These are phyloP conservation scores for Chloroceryle aenea DNA, from an alignment of 2,113 vertebrate species.

Conservation along the genomic window DNA sequence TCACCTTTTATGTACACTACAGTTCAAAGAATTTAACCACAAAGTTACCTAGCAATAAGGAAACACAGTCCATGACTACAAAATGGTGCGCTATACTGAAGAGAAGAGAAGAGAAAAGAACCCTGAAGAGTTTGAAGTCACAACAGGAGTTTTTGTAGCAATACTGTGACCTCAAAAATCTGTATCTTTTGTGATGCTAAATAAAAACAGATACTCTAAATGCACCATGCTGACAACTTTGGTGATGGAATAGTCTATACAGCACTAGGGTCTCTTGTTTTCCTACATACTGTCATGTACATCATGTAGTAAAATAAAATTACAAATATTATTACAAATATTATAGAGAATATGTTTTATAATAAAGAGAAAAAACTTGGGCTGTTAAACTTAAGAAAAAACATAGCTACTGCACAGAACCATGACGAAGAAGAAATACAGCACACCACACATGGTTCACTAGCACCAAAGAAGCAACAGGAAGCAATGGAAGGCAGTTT, in stretches of 20 bases:
- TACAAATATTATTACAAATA: background rate
- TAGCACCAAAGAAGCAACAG: background rate
- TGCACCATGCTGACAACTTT: background rate
- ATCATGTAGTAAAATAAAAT: background rate
- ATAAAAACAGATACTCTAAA: background rate
- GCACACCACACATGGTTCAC: background rate
- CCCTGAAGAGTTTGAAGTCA: background rate
- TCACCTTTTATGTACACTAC: background rate
- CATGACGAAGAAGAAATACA: background rate
- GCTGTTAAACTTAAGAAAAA: background rate
- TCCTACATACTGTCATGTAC: background rate
- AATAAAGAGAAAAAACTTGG: background rate
- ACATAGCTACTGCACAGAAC: background rate
- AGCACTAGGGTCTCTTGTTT: background rate
- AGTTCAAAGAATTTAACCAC: background rate
- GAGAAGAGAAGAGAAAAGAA: background rate
- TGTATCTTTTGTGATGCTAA: background rate
- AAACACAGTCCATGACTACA: background rate
- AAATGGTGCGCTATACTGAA: background rate
- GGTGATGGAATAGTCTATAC: background rate
- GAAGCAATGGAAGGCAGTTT: background rate
- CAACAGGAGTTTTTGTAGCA: background rate
- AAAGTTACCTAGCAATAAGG: background rate
- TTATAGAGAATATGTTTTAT: background rate
- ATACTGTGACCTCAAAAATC: background rate